Percentiles rank a stretch among this genome's conserved stretches.
Conservation (phyloP, 1,140 invertebrate genomes). For the Leptonema lineaticorne region DNA sequence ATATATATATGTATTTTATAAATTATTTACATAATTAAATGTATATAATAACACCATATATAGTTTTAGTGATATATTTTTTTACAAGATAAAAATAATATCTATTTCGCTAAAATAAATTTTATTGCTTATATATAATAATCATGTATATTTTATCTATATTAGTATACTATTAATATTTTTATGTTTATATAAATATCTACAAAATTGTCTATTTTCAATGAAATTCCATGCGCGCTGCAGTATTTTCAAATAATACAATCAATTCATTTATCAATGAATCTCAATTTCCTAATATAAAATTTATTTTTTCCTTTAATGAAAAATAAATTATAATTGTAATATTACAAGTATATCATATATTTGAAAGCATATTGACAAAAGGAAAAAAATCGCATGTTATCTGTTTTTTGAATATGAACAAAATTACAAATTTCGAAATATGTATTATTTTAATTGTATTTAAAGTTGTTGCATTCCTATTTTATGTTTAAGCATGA, state of each 20-base stretch:
- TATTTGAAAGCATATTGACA: too few relatives aligned
- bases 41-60: too few relatives aligned
- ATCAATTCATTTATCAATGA: too few relatives aligned
- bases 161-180: constrained; percentile 11
- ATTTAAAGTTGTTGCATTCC: too few relatives aligned
- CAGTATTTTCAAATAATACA: constrained; percentile 32
- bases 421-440: background rate
- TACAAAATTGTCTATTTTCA: constrained; percentile 29
- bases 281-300: background rate
- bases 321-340: too few relatives aligned
- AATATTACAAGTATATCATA: too few relatives aligned
- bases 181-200: constrained; percentile 17
- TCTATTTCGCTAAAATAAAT: constrained; percentile 11
- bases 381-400: constrained; percentile 5
- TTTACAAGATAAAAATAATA: background rate
- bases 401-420: background rate
- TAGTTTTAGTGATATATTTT: background rate
- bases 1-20: too few relatives aligned
- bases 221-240: constrained; percentile 42
- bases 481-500: too few relatives aligned
- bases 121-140: constrained; percentile 33
- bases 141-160: constrained; percentile 1
- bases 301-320: too few relatives aligned
- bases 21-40: too few relatives aligned
- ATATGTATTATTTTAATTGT: background rate